phyloP scores from a whole-genome alignment of 2,888 invertebrate species.

The Pristionchus entomophagus region DNA sequence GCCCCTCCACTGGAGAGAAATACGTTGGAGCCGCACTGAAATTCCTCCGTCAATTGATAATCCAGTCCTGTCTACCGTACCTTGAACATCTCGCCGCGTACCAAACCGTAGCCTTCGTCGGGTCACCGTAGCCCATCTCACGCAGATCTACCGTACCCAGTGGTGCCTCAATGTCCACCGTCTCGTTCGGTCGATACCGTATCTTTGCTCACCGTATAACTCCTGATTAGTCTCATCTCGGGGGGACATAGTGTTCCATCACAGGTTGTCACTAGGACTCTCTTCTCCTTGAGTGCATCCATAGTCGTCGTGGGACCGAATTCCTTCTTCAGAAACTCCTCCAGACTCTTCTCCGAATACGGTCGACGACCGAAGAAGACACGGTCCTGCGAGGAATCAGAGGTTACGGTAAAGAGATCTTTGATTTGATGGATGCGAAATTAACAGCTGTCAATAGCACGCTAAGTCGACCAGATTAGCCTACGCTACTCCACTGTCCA shows the following conservation, averaged over 20 bases:
- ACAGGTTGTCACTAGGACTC: slow-evolving; percentile 42
- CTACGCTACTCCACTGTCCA: no score
- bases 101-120: slow-evolving; percentile 45
- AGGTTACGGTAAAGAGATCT: neutral
- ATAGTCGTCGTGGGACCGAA: slow-evolving; percentile 7
- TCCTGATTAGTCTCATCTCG: slow-evolving; percentile 30
- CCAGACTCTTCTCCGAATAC: slow-evolving; percentile 41
- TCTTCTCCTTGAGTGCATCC: slow-evolving; percentile 6
- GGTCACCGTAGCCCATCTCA: slow-evolving; percentile 42
- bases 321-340: slow-evolving; percentile 40
- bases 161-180: neutral
- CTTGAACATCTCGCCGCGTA: slow-evolving; percentile 47
- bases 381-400: slow-evolving; percentile 22
- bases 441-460: no score
- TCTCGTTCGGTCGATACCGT: neutral
- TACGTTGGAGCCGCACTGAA: slow-evolving; percentile 46
- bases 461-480: no score
- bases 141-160: neutral
- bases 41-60: neutral
- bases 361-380: slow-evolving; percentile 46
- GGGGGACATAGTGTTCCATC: slow-evolving; percentile 45
- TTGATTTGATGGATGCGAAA: no score
- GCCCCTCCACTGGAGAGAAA: slow-evolving; percentile 35
- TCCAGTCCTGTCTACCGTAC: neutral
- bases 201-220: slow-evolving; percentile 19